Conservation (phyloP, 2,888 invertebrate genomes). For the Amaurobius ferox region DNA sequence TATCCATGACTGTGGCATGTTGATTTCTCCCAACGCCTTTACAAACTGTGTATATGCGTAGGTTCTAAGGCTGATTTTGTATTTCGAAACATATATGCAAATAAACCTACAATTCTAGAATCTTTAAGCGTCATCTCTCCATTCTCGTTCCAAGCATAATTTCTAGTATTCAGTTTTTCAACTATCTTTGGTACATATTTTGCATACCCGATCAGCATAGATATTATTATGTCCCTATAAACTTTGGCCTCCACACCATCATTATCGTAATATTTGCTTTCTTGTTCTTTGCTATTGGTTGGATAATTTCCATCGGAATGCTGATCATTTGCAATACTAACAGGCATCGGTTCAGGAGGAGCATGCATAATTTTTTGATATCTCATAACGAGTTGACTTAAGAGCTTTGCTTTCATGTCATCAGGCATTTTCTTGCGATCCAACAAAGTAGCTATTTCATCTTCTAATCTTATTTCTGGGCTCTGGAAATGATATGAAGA, state of each 20-base stretch:
- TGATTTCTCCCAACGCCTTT: slow-evolving; percentile 23
- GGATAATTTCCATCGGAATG: neutral
- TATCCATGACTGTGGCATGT: neutral
- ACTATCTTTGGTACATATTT: slow-evolving; percentile 17
- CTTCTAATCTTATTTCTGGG: slow-evolving; percentile 32
- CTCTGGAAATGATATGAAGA: slow-evolving; percentile 7
- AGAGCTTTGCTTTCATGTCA: slow-evolving; percentile 41
- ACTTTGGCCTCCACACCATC: too few relatives aligned
- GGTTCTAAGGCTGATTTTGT: slow-evolving; percentile 7
- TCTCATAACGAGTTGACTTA: slow-evolving; percentile 23
- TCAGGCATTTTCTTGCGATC: slow-evolving; percentile 29
- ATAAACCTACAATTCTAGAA: slow-evolving; percentile 4
- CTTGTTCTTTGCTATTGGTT: neutral
- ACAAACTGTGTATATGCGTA: slow-evolving; percentile 13
- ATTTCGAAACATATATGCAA: slow-evolving; percentile 24
- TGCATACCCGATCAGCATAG: too few relatives aligned
- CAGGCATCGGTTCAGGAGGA: slow-evolving; percentile 25
- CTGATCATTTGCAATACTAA: neutral
- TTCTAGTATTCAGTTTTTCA: slow-evolving; percentile 26
- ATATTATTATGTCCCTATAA: too few relatives aligned
- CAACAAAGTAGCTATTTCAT: slow-evolving; percentile 23
- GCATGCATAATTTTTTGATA: slow-evolving; percentile 28
- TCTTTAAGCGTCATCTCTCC: slow-evolving; percentile 19
- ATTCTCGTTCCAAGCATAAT: slow-evolving; percentile 12
- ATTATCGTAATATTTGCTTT: neutral